Evolutionary conservation across 2,113 vertebrate species (phyloP).

Genomic region (Noturus placidus): DNA sequence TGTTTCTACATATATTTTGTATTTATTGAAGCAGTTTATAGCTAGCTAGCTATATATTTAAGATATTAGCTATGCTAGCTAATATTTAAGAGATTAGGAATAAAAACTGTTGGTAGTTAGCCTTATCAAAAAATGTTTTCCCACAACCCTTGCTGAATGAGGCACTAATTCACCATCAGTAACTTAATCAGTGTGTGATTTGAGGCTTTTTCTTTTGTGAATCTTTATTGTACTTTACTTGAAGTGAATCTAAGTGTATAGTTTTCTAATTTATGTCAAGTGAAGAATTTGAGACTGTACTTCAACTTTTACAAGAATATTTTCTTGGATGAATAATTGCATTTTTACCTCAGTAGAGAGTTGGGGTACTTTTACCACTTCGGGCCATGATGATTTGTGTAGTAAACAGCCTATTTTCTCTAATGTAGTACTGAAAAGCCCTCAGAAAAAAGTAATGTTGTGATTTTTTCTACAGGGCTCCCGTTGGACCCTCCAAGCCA

Average conservation of each 20-base stretch:
- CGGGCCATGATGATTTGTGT: background rate
- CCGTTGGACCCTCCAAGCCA: slow-evolving; percentile 94
- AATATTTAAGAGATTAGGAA: background rate
- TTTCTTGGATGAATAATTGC: background rate
- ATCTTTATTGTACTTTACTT: background rate
- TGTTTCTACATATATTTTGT: background rate
- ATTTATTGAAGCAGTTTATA: background rate
- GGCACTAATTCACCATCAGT: background rate
- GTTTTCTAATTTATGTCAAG: background rate
- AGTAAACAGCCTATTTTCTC: background rate
- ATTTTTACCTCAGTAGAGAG: background rate
- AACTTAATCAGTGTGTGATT: background rate
- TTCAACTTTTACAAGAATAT: background rate
- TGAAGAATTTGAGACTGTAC: background rate
- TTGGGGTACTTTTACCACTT: background rate
- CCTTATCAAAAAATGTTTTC: background rate
- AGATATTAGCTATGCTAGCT: too few relatives aligned
- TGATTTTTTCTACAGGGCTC: slow-evolving; percentile 78
- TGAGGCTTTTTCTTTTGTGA: background rate
- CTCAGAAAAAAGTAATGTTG: background rate
- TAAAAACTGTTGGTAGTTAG: background rate
- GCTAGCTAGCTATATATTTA: background rate
- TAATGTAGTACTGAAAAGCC: background rate
- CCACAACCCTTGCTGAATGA: background rate
- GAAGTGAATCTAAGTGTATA: background rate